Percentiles rank a stretch among this genome's conserved stretches.
Conservation (phyloP, 1,140 invertebrate species). For the Goniozus legneri region DNA sequence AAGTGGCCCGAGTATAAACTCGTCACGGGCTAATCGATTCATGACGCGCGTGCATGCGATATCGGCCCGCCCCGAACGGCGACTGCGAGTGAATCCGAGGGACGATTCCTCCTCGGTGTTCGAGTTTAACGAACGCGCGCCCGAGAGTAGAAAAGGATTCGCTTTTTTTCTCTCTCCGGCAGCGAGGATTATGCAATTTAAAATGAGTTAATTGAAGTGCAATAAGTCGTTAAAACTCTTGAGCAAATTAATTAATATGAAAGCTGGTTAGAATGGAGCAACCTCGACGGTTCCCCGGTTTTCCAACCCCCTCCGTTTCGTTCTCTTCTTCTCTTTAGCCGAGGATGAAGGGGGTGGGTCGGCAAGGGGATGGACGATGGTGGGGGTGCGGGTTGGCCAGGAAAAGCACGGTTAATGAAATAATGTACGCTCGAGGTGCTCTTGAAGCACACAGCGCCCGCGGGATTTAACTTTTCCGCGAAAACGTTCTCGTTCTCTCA, state of each 20-base stretch:
- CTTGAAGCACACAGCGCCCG: conserved; percentile 21
- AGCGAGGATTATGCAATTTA: conserved; percentile 35
- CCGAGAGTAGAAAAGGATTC: too few relatives aligned
- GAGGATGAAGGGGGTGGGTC: conserved; percentile 11
- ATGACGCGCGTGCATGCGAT: too few relatives aligned
- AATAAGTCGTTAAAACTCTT: conserved; percentile 48
- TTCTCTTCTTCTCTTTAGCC: conserved; percentile 8
- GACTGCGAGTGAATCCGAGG: too few relatives aligned
- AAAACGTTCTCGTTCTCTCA: conserved; percentile 21
- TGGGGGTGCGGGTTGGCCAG: conserved; percentile 8
- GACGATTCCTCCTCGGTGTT: too few relatives aligned
- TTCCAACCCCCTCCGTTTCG: background rate
- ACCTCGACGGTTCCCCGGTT: conserved; percentile 5
- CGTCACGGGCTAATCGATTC: too few relatives aligned
- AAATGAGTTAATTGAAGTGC: conserved; percentile 48
- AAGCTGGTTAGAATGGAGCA: conserved; percentile 31
- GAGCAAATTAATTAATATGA: conserved; percentile 47
- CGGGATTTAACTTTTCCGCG: conserved; percentile 26
- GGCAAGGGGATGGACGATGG: background rate
- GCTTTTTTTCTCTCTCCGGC: background rate
- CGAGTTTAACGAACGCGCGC: too few relatives aligned
- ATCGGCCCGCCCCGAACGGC: too few relatives aligned
- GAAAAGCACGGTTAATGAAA: conserved; percentile 35
- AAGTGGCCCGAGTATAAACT: too few relatives aligned
- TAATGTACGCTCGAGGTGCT: conserved; percentile 32